Conservation (phyloP, 1,140 invertebrate species). For the Dendrolimus kikuchii region DNA sequence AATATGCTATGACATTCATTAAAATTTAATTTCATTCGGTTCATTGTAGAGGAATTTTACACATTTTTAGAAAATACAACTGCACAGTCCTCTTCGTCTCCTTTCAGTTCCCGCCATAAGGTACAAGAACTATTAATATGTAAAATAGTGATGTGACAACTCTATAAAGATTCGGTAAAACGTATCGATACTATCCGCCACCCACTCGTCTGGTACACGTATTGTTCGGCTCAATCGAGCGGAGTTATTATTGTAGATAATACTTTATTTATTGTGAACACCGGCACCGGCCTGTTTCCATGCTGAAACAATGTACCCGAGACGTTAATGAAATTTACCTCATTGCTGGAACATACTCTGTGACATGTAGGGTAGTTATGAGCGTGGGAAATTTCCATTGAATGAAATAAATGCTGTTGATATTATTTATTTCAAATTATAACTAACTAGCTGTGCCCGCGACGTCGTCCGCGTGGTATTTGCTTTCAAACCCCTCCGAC, state of each 20-base stretch:
- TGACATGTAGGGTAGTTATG: neutral
- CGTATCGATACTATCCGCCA: constrained; percentile 37
- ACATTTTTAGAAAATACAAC: too few relatives aligned
- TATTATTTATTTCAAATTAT: too few relatives aligned
- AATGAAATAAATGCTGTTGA: too few relatives aligned
- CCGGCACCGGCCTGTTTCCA: constrained; percentile 5
- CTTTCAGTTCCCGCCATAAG: too few relatives aligned
- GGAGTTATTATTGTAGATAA: constrained; percentile 66
- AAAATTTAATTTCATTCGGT: constrained; percentile 2
- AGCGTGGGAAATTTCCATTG: too few relatives aligned
- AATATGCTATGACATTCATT: too few relatives aligned
- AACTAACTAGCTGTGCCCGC: too few relatives aligned
- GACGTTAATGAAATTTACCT: constrained; percentile 11
- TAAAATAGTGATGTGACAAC: constrained; percentile 20
- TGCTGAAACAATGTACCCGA: constrained; percentile 3
- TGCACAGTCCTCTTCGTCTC: too few relatives aligned
- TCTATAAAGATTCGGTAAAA: constrained; percentile 30
- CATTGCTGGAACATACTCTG: constrained; percentile 2
- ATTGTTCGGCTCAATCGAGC: constrained; percentile 58
- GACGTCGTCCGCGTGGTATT: too few relatives aligned
- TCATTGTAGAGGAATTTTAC: neutral
- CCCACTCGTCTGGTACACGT: constrained; percentile 42
- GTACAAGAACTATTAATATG: too few relatives aligned
- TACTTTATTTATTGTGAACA: constrained; percentile 55
- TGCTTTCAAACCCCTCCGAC: too few relatives aligned